A percentile compares a stretch with the other conserved stretches of the same genome.
Conservation (phyloP, 2,113 vertebrate genomes). For the Microtus ochrogaster region DNA sequence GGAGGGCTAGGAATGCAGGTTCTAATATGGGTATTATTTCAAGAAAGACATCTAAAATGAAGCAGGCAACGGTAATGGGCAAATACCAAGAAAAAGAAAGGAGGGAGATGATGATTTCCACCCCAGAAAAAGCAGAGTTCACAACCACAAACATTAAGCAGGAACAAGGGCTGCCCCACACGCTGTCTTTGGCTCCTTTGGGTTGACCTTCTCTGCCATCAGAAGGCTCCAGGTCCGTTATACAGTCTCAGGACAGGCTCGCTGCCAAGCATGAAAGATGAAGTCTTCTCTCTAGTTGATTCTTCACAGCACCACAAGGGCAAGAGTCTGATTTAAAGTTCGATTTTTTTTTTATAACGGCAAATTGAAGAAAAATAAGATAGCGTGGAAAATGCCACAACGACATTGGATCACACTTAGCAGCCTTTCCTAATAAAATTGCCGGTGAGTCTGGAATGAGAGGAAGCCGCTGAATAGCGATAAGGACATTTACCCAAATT, state of each 20-base stretch:
- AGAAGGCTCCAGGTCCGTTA: not conserved
- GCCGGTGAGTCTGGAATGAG: slow-evolving; percentile 39
- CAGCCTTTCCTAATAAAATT: slow-evolving; percentile 61
- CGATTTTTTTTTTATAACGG: slow-evolving; percentile 25
- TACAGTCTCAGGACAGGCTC: not conserved
- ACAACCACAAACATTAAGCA: not conserved
- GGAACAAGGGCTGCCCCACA: not conserved
- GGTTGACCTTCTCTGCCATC: not conserved
- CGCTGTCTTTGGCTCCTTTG: not conserved
- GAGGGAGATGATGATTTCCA: not conserved
- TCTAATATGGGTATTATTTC: not conserved
- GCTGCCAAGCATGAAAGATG: not conserved
- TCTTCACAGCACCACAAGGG: not conserved
- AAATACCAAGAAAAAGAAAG: slow-evolving; percentile 43
- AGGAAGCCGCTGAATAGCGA: slow-evolving; percentile 30
- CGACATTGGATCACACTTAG: slow-evolving; percentile 45
- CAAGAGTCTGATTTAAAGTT: slow-evolving; percentile 19
- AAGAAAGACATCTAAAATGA: slow-evolving; percentile 9
- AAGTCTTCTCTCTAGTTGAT: not conserved
- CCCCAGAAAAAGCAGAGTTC: not conserved
- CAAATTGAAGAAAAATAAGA: slow-evolving; percentile 55
- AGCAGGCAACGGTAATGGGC: not conserved
- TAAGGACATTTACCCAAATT: slow-evolving; percentile 64
- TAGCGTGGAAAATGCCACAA: slow-evolving; percentile 58
- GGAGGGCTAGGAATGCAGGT: not conserved